Evolutionary conservation across 2,888 invertebrate species (phyloP).

Genomic region (Eulithis prunata): DNA sequence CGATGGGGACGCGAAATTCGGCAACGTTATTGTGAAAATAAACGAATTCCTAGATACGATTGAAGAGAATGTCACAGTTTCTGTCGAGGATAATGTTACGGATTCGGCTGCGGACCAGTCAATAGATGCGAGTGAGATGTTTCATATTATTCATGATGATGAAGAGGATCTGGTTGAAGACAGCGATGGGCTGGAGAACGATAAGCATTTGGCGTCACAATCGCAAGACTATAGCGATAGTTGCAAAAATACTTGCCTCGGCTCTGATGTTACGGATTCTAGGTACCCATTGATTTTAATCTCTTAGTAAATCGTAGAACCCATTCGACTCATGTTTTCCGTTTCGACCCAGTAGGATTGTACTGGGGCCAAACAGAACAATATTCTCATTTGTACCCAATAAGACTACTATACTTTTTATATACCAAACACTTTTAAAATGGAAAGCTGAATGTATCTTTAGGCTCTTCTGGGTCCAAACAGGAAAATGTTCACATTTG

Average conservation of each 20-base stretch:
- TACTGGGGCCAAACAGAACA: too few relatives aligned
- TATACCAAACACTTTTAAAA: too few relatives aligned
- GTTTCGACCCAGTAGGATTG: too few relatives aligned
- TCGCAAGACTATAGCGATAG: conserved; percentile 31
- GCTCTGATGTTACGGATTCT: conserved; percentile 46
- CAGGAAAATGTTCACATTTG: too few relatives aligned
- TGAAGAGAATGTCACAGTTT: conserved; percentile 50
- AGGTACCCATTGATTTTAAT: conserved; percentile 45
- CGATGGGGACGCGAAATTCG: conserved; percentile 41
- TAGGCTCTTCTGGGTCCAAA: too few relatives aligned
- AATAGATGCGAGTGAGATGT: conserved; percentile 34
- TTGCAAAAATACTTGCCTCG: conserved; percentile 25
- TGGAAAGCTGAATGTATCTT: too few relatives aligned
- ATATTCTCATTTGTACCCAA: too few relatives aligned
- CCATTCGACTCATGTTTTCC: too few relatives aligned
- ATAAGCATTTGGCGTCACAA: conserved; percentile 46
- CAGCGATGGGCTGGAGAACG: conserved; percentile 54
- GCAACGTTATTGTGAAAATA: conserved; percentile 38
- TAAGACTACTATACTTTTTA: too few relatives aligned
- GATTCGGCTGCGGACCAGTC: conserved; percentile 45
- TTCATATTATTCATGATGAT: conserved; percentile 51
- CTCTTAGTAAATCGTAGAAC: too few relatives aligned
- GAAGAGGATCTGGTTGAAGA: conserved; percentile 44
- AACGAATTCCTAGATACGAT: conserved; percentile 66
- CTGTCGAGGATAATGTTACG: conserved; percentile 33